Percentiles rank a stretch among this genome's conserved stretches.
phyloP scores from a whole-genome alignment of 2,888 invertebrate species.

The Liposcelis brunnea region DNA sequence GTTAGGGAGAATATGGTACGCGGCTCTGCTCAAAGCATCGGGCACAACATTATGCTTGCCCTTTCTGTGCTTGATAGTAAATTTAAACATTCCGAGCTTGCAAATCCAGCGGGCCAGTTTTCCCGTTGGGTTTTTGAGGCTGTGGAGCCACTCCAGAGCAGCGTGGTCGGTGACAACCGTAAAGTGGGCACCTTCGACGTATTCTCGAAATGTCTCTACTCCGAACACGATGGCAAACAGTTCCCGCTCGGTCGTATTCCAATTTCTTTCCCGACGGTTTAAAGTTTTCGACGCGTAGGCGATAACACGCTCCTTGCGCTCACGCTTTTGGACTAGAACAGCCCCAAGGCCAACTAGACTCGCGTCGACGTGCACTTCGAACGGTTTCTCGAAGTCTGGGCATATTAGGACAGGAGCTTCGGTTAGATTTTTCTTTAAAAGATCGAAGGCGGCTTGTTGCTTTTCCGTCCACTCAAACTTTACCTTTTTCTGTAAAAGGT shows the following conservation, averaged over 20 bases:
- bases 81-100: background rate
- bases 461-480: constrained; percentile 8
- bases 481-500: constrained; percentile 1
- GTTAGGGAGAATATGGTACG: background rate
- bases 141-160: background rate
- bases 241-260: background rate
- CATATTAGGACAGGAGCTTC: background rate
- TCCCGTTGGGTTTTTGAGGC: constrained; percentile 3
- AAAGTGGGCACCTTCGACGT: background rate
- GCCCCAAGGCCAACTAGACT: background rate
- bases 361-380: background rate
- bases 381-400: constrained; percentile 1
- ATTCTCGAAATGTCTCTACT: background rate
- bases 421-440: background rate
- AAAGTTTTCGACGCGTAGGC: constrained; percentile 5
- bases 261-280: background rate
- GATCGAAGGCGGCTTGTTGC: constrained; percentile 7
- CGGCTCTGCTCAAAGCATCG: background rate
- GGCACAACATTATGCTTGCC: constrained; percentile 1
- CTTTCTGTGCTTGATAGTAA: background rate
- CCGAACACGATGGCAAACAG: background rate
- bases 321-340: background rate
- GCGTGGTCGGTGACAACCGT: background rate
- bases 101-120: constrained; percentile 4
- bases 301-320: background rate